Base-by-base conservation (phyloP, 2,888 invertebrate genomes). In the Spicauda simplicius region DNA sequence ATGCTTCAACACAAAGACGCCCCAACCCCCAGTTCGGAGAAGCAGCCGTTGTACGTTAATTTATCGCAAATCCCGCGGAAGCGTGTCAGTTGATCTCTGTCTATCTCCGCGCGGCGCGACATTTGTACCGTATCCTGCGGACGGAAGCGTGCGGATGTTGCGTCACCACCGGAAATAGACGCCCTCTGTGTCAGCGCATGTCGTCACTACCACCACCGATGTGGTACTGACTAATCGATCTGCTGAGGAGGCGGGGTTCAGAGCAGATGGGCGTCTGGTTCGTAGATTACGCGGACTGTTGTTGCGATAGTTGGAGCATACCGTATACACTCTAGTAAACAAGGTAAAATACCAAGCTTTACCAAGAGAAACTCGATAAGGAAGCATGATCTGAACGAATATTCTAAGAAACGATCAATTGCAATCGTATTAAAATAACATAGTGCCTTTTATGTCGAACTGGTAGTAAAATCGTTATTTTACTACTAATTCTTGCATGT, bases 141-240 rank as follows among this genome's bases (percentile, higher is more conserved):
- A 80, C 88, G 90, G 91, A 91, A 90, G 84, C 80, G 80, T 83
- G 91, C 84, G 91, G 90, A 90, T 85, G 87, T 92, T 89, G 85
- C 91, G 91, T 92, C 91, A 92, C 73, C 84, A 81, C 80, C 91
- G 91, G 92, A 92, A 90, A 91, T 89, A 87, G 82, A 84, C 88
- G 88, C 88, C 88, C 89, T 90, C 88, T 91, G 88, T 90, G 90
- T 90, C 91, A 90, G 78, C 82, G 83, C 77, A 76, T 77, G 75
- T 75, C 78, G 76, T 79, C 66, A 60, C 66, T 50, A 37, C 53
- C 59, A 65, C 64, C 58, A 30, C 64, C 58, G 41, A 25, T 25
- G 65, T 45, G 14, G 7, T 54, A 59, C 59, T 59, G 65, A 65
- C 65, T 65, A 65, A 65, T 63, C 55, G 55, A 30, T 33, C 52